phyloP scores from a whole-genome alignment of 2,888 invertebrate species.

The Yponomeuta malinellus region DNA sequence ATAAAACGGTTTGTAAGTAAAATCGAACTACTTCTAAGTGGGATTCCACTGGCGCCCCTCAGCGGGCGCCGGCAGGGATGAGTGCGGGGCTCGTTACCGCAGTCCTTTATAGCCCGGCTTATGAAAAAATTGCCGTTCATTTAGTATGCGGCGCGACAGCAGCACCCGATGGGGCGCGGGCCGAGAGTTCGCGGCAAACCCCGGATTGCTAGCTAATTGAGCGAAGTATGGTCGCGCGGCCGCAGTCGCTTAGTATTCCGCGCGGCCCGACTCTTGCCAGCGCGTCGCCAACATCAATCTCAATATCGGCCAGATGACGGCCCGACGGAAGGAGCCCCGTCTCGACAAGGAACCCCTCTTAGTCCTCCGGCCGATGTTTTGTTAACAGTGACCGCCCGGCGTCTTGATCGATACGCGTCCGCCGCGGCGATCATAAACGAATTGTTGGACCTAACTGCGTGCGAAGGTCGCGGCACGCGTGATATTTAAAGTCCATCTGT shows the following conservation, averaged over 20 bases:
- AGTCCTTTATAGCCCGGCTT: slow-evolving; percentile 53
- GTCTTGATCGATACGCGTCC: slow-evolving; percentile 15
- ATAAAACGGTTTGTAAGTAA: no score
- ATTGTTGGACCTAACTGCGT: neutral
- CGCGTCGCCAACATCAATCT: slow-evolving; percentile 63
- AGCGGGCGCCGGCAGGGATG: slow-evolving; percentile 17
- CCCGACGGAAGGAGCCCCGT: slow-evolving; percentile 52
- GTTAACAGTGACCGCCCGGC: slow-evolving; percentile 27
- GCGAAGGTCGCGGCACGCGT: no score
- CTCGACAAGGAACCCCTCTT: slow-evolving; percentile 70
- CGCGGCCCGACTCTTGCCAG: slow-evolving; percentile 41
- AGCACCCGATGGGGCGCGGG: slow-evolving; percentile 27
- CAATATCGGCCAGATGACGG: slow-evolving; percentile 68
- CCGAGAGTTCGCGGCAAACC: slow-evolving; percentile 33
- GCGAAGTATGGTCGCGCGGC: slow-evolving; percentile 51
- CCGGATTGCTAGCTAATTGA: slow-evolving; percentile 64
- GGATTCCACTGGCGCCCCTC: neutral
- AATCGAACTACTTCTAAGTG: neutral
- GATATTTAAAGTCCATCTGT: no score
- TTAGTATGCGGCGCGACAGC: slow-evolving; percentile 58
- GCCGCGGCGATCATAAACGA: neutral
- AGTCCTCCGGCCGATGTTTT: slow-evolving; percentile 43
- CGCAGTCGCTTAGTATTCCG: slow-evolving; percentile 65
- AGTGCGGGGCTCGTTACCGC: slow-evolving; percentile 36
- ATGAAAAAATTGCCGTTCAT: slow-evolving; percentile 64